Percentiles rank a stretch among this genome's conserved stretches.
These are phyloP conservation scores for Leptarthrus brevirostris DNA, from an alignment of 2,888 invertebrate genomes.

Conservation along the genomic window DNA sequence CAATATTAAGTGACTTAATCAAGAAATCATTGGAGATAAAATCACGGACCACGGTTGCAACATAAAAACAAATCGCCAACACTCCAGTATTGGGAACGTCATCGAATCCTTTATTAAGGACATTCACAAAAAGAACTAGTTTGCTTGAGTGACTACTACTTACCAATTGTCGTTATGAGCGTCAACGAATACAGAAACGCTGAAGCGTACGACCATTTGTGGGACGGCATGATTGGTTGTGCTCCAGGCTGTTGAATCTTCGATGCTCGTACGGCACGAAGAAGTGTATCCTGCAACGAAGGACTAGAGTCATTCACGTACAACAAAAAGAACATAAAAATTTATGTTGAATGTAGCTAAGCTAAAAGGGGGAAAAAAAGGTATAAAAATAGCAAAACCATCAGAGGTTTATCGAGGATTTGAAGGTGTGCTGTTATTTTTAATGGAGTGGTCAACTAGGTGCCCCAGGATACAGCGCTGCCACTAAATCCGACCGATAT, in stretches of 20 bases:
- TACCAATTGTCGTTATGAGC: conserved; percentile 94
- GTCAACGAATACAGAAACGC: conserved; percentile 93
- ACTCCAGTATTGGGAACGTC: conserved; percentile 21
- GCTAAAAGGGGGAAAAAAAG: not conserved
- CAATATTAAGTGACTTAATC: conserved; percentile 50
- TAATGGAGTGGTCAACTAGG: conserved; percentile 35
- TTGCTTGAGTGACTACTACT: too few species aligned
- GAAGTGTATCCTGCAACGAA: conserved; percentile 64
- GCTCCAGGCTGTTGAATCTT: conserved; percentile 67
- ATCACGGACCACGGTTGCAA: conserved; percentile 25
- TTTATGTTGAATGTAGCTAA: conserved; percentile 15
- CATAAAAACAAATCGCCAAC: conserved; percentile 39
- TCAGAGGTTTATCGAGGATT: conserved; percentile 43
- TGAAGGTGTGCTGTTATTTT: conserved; percentile 44
- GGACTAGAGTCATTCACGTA: conserved; percentile 33
- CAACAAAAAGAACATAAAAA: conserved; percentile 56
- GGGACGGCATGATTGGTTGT: conserved; percentile 68
- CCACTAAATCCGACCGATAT: not conserved
- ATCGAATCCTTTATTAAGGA: conserved; percentile 33
- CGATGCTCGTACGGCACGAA: conserved; percentile 66
- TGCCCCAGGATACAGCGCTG: not conserved
- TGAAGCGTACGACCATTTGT: conserved; percentile 91
- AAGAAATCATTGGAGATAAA: conserved; percentile 49
- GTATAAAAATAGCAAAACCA: conserved; percentile 27
- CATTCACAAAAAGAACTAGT: too few species aligned